These are phyloP conservation scores for Hydrolagus colliei DNA, from an alignment of 2,797 vertebrate genomes.

Conservation along the genomic window DNA sequence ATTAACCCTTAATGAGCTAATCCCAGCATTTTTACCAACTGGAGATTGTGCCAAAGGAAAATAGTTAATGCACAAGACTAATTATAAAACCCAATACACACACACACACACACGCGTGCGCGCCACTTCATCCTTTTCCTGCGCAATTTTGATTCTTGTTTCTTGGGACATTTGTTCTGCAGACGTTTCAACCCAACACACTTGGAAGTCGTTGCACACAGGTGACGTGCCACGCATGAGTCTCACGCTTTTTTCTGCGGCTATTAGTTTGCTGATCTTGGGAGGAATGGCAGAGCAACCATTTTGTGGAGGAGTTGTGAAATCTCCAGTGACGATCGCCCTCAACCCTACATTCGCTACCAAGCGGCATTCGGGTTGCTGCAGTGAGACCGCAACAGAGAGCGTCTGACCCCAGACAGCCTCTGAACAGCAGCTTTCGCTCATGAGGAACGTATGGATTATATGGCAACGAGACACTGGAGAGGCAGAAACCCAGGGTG, in stretches of 20 bases:
- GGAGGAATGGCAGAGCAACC: not conserved
- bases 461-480: not conserved
- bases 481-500: not conserved
- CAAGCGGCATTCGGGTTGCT: not conserved
- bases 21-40: too few relatives aligned
- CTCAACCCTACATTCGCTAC: not conserved
- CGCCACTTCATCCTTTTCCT: not conserved
- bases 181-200: too few relatives aligned
- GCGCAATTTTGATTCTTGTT: not conserved
- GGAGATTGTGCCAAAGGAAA: not conserved
- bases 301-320: not conserved
- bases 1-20: not conserved
- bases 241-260: too few relatives aligned
- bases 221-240: too few relatives aligned
- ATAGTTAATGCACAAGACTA: not conserved
- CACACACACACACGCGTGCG: not conserved
- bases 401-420: not conserved
- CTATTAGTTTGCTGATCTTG: not conserved
- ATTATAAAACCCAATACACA: too few relatives aligned
- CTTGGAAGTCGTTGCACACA: too few relatives aligned
- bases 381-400: not conserved
- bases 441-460: not conserved
- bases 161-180: too few relatives aligned
- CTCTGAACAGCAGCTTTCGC: not conserved
- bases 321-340: not conserved